Evolutionary conservation across 2,113 vertebrate species (phyloP).

Genomic region (Eulacestoma nigropectus): DNA sequence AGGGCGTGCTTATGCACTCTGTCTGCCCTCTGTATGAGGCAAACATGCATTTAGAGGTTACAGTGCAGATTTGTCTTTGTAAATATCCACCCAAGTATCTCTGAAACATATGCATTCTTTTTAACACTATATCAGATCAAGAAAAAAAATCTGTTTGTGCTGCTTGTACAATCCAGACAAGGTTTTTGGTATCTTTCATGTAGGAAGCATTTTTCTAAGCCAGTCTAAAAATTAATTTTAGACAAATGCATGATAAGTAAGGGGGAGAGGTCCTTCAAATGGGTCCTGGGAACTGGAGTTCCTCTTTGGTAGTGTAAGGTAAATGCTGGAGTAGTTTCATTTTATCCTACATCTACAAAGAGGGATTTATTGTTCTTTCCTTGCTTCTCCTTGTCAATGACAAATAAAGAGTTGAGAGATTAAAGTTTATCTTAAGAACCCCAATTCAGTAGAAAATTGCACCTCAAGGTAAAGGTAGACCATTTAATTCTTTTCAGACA

Average conservation of each 20-base stretch:
- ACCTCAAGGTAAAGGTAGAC: neutral
- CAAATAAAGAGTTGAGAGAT: slow-evolving; percentile 27
- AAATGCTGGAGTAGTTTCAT: slow-evolving; percentile 33
- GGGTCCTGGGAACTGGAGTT: neutral
- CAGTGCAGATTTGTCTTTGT: neutral
- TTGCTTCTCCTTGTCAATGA: slow-evolving; percentile 38
- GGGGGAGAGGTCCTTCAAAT: neutral
- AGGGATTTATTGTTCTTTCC: slow-evolving; percentile 36
- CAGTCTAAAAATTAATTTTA: neutral
- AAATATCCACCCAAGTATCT: neutral
- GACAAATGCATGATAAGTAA: neutral
- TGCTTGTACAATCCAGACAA: neutral
- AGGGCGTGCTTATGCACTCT: neutral
- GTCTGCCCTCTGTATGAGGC: neutral
- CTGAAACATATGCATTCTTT: neutral
- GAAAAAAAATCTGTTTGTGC: neutral
- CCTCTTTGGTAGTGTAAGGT: neutral
- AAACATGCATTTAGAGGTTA: neutral
- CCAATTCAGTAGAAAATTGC: slow-evolving; percentile 27
- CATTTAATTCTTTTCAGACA: neutral
- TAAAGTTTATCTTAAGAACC: slow-evolving; percentile 12
- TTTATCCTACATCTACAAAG: slow-evolving; percentile 2
- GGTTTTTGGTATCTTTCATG: neutral
- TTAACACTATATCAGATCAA: neutral
- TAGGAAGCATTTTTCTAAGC: neutral